phyloP scores from a whole-genome alignment of 2,888 invertebrate species.

The Monochamus alternatus region DNA sequence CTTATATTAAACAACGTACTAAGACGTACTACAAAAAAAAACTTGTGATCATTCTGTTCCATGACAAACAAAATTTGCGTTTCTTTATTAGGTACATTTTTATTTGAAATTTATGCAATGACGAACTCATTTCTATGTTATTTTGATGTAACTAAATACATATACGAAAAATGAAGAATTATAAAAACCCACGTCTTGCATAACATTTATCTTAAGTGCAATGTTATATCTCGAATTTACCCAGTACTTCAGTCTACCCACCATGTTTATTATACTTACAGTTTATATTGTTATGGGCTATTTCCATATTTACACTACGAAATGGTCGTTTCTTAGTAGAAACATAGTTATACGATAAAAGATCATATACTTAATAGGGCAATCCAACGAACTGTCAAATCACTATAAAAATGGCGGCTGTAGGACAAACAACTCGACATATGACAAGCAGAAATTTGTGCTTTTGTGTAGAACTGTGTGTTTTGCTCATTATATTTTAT shows the following conservation, averaged over 20 bases:
- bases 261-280: neutral
- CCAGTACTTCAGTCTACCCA: conserved; percentile 7
- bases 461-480: too few relatives aligned
- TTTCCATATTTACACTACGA: neutral
- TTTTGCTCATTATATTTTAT: too few relatives aligned
- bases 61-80: neutral
- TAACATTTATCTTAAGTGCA: conserved; percentile 9
- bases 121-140: neutral
- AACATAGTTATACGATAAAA: too few relatives aligned
- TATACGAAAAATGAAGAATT: conserved; percentile 1
- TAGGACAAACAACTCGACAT: too few relatives aligned
- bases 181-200: conserved; percentile 9
- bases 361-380: too few relatives aligned
- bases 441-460: too few relatives aligned
- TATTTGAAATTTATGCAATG: neutral
- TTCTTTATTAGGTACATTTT: neutral
- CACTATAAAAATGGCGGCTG: too few relatives aligned
- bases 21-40: neutral
- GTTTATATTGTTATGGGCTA: conserved; percentile 2
- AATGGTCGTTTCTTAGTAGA: neutral
- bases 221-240: conserved; percentile 1
- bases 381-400: too few relatives aligned
- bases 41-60: neutral
- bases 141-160: neutral
- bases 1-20: neutral